phyloP scores from a whole-genome alignment of 2,113 vertebrate genomes.

The Paratilapia polleni region DNA sequence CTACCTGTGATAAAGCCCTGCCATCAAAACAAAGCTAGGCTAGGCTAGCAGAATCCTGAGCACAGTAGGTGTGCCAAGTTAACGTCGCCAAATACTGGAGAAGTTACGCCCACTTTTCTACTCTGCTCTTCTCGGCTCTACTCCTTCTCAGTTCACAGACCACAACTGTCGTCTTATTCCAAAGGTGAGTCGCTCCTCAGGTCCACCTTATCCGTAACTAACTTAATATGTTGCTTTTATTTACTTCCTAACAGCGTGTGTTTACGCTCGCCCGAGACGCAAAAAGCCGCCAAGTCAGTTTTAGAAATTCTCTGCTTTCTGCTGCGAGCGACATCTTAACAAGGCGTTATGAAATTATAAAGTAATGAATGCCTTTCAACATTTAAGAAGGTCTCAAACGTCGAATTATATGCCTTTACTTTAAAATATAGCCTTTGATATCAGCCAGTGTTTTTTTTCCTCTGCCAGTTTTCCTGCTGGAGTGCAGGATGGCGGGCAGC shows the following conservation, averaged over 20 bases:
- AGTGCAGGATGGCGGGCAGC: not conserved
- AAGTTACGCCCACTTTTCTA: not conserved
- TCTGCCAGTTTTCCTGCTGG: no score
- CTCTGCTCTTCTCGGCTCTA: not conserved
- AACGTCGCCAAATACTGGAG: not conserved
- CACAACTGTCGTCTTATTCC: not conserved
- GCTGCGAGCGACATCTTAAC: not conserved
- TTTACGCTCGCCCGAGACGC: no score
- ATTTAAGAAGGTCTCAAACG: not conserved
- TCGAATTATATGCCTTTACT: not conserved
- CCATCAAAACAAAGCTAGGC: not conserved
- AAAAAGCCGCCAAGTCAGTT: no score
- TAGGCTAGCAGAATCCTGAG: not conserved
- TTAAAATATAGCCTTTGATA: not conserved
- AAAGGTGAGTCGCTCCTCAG: not conserved
- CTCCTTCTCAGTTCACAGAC: not conserved
- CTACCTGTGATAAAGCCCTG: no score
- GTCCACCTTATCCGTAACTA: not conserved
- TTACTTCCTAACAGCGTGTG: no score
- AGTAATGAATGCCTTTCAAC: not conserved
- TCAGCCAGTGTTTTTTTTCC: no score
- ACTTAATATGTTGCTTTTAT: not conserved
- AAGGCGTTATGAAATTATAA: no score
- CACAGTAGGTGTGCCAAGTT: constrained; percentile 1
- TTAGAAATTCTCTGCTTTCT: not conserved